phyloP scores from a whole-genome alignment of 2,888 invertebrate genomes.

The Choristoneura rosaceana region DNA sequence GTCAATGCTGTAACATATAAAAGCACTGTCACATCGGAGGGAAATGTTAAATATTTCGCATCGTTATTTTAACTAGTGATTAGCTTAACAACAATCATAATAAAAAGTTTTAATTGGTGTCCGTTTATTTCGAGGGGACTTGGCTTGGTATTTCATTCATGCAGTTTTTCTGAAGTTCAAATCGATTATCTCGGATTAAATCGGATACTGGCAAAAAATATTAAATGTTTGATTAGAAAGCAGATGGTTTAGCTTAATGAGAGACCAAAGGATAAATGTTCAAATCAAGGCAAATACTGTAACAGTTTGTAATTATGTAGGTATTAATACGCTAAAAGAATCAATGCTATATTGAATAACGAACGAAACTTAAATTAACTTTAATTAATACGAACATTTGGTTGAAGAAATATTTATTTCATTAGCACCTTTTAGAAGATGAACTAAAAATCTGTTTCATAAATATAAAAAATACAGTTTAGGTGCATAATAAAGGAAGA shows the following conservation, averaged over 20 bases:
- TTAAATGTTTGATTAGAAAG: constrained; percentile 64
- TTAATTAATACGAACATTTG: too few relatives aligned
- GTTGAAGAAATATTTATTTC: too few relatives aligned
- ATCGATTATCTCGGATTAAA: constrained; percentile 53
- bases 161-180: constrained; percentile 50
- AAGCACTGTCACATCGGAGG: constrained; percentile 7
- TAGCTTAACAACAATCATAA: constrained; percentile 21
- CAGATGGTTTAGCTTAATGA: constrained; percentile 63
- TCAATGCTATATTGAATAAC: too few relatives aligned
- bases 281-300: constrained; percentile 45
- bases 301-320: constrained; percentile 5
- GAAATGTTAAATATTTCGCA: neutral
- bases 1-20: constrained; percentile 1
- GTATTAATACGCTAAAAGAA: neutral
- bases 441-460: too few relatives aligned
- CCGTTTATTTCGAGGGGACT: constrained; percentile 43
- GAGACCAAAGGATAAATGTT: constrained; percentile 52
- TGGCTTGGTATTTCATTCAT: constrained; percentile 49
- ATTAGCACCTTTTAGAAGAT: too few relatives aligned
- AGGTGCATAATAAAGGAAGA: too few relatives aligned
- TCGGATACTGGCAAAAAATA: constrained; percentile 54
- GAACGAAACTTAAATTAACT: neutral
- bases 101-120: constrained; percentile 43
- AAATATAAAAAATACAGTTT: too few relatives aligned
- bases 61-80: neutral